These are phyloP conservation scores for Enteromius argenteus DNA, from an alignment of 2,797 vertebrate genomes.

Conservation along the genomic window DNA sequence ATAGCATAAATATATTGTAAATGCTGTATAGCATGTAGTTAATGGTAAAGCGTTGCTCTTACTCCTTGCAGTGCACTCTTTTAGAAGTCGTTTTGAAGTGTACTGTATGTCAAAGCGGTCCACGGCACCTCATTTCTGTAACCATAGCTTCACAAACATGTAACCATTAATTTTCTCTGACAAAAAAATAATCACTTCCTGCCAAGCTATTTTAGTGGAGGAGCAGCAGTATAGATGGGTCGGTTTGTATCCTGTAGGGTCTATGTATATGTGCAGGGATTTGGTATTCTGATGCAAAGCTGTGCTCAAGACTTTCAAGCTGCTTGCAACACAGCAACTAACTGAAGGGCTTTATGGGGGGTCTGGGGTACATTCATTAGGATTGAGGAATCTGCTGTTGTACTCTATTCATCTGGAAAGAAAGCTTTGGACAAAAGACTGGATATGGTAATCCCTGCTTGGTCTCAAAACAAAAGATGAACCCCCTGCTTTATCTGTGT, in stretches of 20 bases:
- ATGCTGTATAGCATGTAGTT: neutral
- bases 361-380: constrained; percentile 72
- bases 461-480: constrained; percentile 81
- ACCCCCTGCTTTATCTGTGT: constrained; percentile 69
- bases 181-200: constrained; percentile 42
- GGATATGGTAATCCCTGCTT: constrained; percentile 80
- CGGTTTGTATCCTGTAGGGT: constrained; percentile 75
- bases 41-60: neutral
- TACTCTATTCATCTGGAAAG: constrained; percentile 84
- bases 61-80: neutral
- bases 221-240: constrained; percentile 24
- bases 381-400: constrained; percentile 71
- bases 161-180: constrained; percentile 42
- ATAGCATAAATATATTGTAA: neutral
- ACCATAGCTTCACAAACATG: constrained; percentile 41
- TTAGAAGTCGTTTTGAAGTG: constrained; percentile 25
- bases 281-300: constrained; percentile 82
- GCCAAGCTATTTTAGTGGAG: constrained; percentile 29
- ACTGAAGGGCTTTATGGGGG: constrained; percentile 83
- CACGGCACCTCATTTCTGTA: constrained; percentile 33
- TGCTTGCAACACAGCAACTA: constrained; percentile 73
- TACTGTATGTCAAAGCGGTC: constrained; percentile 7
- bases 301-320: constrained; percentile 77
- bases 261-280: constrained; percentile 77
- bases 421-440: constrained; percentile 80